Conservation (phyloP, 2,888 invertebrate genomes). For the Oligia fasciuncula region DNA sequence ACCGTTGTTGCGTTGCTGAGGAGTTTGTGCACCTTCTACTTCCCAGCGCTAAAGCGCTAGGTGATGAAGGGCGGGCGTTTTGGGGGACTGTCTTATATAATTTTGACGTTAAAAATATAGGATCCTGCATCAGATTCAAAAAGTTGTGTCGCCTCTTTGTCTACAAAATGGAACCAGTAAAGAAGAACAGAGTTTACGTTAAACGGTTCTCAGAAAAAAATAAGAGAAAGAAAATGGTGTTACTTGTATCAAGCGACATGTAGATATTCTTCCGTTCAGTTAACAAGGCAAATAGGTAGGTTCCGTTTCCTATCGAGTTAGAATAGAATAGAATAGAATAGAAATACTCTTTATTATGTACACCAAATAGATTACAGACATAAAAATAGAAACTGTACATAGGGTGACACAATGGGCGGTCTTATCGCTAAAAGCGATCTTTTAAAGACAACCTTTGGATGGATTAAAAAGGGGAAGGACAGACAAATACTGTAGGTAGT, state of each 20-base stretch:
- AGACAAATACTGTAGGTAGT: too few species aligned
- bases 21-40: neutral
- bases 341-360: too few species aligned
- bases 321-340: too few species aligned
- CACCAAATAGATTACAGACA: too few species aligned
- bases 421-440: too few species aligned
- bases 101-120: neutral
- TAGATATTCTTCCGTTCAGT: conserved; percentile 1
- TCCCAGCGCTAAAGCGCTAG: neutral
- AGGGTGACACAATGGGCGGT: too few species aligned
- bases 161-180: neutral
- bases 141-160: neutral
- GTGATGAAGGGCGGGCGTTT: neutral
- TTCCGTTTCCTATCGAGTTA: conserved; percentile 27
- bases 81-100: neutral
- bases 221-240: neutral
- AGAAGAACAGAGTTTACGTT: neutral
- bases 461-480: too few species aligned
- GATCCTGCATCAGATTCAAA: neutral
- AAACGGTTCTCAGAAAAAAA: neutral
- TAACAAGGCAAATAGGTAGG: conserved; percentile 23
- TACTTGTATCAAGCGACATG: neutral
- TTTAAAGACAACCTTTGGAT: too few species aligned
- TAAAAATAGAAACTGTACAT: too few species aligned
- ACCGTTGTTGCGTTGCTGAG: neutral